Evolutionary conservation across 2,888 invertebrate genomes (phyloP).

Genomic region (Chrysodeixis includens): DNA sequence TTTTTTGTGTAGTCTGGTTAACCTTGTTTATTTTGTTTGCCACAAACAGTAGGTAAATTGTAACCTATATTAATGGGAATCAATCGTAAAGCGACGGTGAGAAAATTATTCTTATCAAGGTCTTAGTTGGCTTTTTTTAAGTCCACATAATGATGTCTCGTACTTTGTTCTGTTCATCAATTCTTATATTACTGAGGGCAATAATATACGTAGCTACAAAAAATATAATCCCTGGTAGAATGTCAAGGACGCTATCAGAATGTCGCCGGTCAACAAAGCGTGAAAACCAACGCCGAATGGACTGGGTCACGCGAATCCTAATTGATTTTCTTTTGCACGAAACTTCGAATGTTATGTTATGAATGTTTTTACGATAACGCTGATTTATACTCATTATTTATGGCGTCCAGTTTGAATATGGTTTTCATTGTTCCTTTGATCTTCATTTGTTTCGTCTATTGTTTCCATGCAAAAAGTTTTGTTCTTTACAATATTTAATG

Average conservation of each 20-base stretch:
- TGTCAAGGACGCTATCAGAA: conserved; percentile 54
- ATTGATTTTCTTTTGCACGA: conserved; percentile 47
- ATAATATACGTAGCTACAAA: conserved; percentile 26
- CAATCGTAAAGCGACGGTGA: background rate
- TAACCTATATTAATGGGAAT: background rate
- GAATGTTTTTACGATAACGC: conserved; percentile 12
- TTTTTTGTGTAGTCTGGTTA: background rate
- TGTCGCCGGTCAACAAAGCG: conserved; percentile 41
- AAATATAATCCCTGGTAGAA: conserved; percentile 42
- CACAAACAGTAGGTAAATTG: background rate
- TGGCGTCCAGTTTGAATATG: background rate
- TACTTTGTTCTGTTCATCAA: background rate
- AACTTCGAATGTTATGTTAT: conserved; percentile 22
- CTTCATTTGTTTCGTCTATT: background rate
- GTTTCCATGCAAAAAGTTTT: no score
- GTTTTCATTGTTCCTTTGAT: background rate
- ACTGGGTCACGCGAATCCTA: conserved; percentile 47
- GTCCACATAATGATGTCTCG: no score
- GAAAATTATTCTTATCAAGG: no score
- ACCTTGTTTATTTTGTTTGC: background rate
- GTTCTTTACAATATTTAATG: no score
- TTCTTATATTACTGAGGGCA: conserved; percentile 13
- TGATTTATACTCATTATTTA: conserved; percentile 10
- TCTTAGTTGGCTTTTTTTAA: background rate
- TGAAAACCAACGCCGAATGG: conserved; percentile 32